Evolutionary conservation across 1,140 invertebrate species (phyloP).

Genomic region (Lepidotrigona ventralis): DNA sequence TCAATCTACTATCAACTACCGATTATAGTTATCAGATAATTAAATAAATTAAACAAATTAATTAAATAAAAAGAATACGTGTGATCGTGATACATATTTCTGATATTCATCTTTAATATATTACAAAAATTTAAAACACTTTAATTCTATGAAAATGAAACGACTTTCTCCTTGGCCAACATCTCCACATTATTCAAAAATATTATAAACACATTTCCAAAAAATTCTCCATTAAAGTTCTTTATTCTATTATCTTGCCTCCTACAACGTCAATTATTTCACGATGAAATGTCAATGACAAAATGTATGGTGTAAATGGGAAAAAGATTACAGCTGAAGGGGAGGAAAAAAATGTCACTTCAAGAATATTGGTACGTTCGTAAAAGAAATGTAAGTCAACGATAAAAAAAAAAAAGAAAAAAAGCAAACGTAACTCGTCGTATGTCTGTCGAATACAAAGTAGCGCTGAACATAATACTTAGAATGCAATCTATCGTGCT

Average conservation of each 20-base stretch:
- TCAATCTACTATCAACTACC: too few relatives aligned
- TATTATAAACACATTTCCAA: neutral
- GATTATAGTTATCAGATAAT: too few relatives aligned
- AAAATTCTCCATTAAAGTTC: neutral
- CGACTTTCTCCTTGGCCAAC: neutral
- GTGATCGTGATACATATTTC: too few relatives aligned
- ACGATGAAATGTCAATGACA: neutral
- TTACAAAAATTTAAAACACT: neutral
- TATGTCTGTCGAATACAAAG: slow-evolving; percentile 10
- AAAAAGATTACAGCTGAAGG: neutral
- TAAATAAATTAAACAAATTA: too few relatives aligned
- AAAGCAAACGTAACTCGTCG: neutral
- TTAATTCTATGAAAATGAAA: too few relatives aligned
- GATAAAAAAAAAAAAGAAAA: too few relatives aligned
- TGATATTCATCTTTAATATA: too few relatives aligned
- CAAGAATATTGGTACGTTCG: neutral
- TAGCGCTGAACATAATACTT: slow-evolving; percentile 15
- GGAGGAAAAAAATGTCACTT: neutral
- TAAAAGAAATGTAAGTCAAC: neutral
- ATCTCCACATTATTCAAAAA: neutral
- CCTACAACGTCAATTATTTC: too few relatives aligned
- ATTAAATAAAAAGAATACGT: too few relatives aligned
- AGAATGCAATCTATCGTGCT: slow-evolving; percentile 30
- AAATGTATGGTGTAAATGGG: neutral
- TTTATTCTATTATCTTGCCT: neutral